These are phyloP conservation scores for Diarsia mendica DNA, from an alignment of 2,888 invertebrate genomes.

Conservation along the genomic window DNA sequence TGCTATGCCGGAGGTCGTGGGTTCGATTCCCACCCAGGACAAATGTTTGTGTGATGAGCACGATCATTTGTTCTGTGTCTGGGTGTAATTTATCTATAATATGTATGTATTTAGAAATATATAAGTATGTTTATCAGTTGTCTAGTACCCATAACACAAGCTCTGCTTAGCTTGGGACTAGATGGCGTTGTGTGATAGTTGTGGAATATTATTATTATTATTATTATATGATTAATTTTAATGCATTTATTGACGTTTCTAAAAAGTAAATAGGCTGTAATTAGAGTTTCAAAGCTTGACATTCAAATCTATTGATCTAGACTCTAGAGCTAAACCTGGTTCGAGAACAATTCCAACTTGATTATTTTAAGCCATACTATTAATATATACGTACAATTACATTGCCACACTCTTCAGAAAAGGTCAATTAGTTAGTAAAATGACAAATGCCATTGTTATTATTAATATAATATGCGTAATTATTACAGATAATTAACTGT, in stretches of 20 bases:
- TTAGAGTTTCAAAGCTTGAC: not conserved
- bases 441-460: conserved; percentile 24
- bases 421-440: conserved; percentile 27
- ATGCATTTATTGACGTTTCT: not conserved
- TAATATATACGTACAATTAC: not conserved
- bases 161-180: too few relatives aligned
- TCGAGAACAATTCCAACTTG: not conserved
- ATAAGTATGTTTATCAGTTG: too few relatives aligned
- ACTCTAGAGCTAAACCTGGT: not conserved
- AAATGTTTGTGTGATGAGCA: too few relatives aligned
- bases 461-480: conserved; percentile 34
- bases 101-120: too few relatives aligned
- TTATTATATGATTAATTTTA: not conserved
- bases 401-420: not conserved
- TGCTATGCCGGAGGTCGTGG: too few relatives aligned
- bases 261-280: not conserved
- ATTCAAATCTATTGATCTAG: not conserved
- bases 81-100: too few relatives aligned
- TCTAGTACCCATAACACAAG: too few relatives aligned
- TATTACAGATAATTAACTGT: conserved; percentile 46
- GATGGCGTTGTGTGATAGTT: too few relatives aligned
- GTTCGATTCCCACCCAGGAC: too few relatives aligned
- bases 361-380: not conserved
- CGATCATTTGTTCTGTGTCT: too few relatives aligned
- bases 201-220: too few relatives aligned